Conservation (phyloP, 1,140 invertebrate genomes). For the Drosophila willistoni region DNA sequence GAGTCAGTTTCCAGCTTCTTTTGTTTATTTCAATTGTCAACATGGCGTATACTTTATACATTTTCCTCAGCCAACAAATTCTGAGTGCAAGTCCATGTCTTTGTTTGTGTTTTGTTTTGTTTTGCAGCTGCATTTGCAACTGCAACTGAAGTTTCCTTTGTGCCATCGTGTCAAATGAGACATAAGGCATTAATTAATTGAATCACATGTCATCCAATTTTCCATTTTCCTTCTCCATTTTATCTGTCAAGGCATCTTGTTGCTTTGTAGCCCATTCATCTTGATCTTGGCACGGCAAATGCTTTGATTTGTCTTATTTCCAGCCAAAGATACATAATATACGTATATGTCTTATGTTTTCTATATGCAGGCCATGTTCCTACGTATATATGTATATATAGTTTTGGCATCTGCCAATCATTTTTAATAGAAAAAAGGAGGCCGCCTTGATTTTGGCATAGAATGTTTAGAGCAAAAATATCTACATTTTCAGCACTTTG, state of each 20-base stretch:
- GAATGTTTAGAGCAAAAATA: background rate
- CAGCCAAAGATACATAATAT: background rate
- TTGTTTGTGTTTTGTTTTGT: background rate
- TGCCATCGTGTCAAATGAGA: constrained; percentile 19
- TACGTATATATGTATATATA: background rate
- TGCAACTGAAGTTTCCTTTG: constrained; percentile 37
- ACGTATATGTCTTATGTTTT: constrained; percentile 2
- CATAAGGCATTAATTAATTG: constrained; percentile 46
- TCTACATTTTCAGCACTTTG: constrained; percentile 1
- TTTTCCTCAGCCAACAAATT: constrained; percentile 19
- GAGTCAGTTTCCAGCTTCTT: background rate
- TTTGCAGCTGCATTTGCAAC: background rate
- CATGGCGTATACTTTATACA: constrained; percentile 42
- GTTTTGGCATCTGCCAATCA: constrained; percentile 48
- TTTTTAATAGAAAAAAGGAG: constrained; percentile 1
- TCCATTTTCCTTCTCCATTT: constrained; percentile 30
- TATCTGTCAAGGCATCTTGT: constrained; percentile 28
- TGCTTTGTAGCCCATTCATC: constrained; percentile 57
- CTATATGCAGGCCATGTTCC: no score
- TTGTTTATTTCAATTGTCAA: constrained; percentile 35
- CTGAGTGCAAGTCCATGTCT: background rate
- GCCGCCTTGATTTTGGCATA: constrained; percentile 1
- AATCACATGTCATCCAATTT: constrained; percentile 39
- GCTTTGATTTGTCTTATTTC: constrained; percentile 21
- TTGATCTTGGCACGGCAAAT: constrained; percentile 61